Base-by-base conservation (phyloP, 2,888 invertebrate species). In the Melinopterus prodromus region DNA sequence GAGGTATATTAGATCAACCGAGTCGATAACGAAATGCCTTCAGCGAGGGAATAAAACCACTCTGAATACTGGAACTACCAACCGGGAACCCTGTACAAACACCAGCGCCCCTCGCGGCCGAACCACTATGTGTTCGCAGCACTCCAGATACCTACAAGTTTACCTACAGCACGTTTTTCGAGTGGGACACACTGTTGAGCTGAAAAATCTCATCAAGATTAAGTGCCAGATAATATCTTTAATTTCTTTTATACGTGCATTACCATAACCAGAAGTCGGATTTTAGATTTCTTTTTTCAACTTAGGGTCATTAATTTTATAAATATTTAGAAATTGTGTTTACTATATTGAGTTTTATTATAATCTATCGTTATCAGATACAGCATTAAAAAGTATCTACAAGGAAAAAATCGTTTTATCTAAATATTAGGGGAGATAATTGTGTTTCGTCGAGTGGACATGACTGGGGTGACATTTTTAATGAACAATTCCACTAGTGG, bases 11-110 rank as follows among this genome's bases (percentile, higher is more conserved):
- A 77, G 77, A 77, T 77, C 74, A n/a, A 16, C 38, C 38, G 16
- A 70, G 35, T 70, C 70, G 71, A 77, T 71, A 71, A 71, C 77
- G 71, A 71, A 77, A 77, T 71, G 71, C 71, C 35, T 69, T 71
- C 77, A 38, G 71, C 70, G 77, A 71, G 77, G 36, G 53, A 69
- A 53, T 36, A 35, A 37, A 77, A 15, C 76, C 77, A 37, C 36
- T 70, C 38, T 15, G 70, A 53, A 77, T 77, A 70, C 15, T 16
- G 75, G 70, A 38, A 71, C 37, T 26, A 37, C 35, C 74, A 37
- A 74, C 6, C 35, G 74, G 35, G 7, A 35, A 37, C 16, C 71
- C 71, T 71, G 71, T 71, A 71, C 35, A 71, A 71, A 71, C 71
- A 71, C 71, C 6, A 38, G 16, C n/a, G 7, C 36, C 26, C 15